Evolutionary conservation across 2,797 vertebrate genomes (phyloP), one percentile per base, ranked within the genome.

Genomic region (Microctenopoma stevenorrisi): DNA sequence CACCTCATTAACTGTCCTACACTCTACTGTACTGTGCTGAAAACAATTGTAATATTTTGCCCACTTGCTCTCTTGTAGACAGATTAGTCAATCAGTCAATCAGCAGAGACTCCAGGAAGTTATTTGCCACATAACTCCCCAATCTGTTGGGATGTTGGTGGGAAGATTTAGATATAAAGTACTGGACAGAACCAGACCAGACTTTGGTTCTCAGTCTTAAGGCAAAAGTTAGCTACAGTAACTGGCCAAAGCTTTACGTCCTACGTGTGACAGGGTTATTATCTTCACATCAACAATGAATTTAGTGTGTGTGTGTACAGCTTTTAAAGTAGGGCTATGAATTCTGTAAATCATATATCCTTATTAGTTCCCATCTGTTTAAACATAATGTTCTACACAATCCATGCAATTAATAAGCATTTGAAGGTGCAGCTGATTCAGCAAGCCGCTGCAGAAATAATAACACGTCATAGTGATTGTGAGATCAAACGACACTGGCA

Each of bases 401-500:
- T 48, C 56, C 62, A 50, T 68, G 50, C 57, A 75, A 59, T 62
- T 22, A 56, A 68, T 63, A 75, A n/a, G 75, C 33, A 42, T 49
- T 35, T 37, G 38, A 72, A 79, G 37, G 55, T 72, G 63, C 43
- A 67, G 40, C 69, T 73, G 56, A 72, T 68, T 64, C 53, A 71
- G 18, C 51, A 56, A 76, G 72, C 57, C 52, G 58, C 43, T 33
- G 35, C 57, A 78, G 63, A 72, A 81, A 74, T 68, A 68, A 72
- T 55, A 71, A 76, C 26, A 72, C 25, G 37, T 57, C 58, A 46
- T 28, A 72, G 44, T 73, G 60, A 75, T 64, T 76, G 50, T 81
- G 74, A 44, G 61, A 75, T 74, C 61, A 61, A 71, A 63, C 14
- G 4, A 38, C 55, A 47, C 18, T 72, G 72, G 59, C 58, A 66